Conservation (phyloP, 2,888 invertebrate genomes). For the Heteropelma amictum region DNA sequence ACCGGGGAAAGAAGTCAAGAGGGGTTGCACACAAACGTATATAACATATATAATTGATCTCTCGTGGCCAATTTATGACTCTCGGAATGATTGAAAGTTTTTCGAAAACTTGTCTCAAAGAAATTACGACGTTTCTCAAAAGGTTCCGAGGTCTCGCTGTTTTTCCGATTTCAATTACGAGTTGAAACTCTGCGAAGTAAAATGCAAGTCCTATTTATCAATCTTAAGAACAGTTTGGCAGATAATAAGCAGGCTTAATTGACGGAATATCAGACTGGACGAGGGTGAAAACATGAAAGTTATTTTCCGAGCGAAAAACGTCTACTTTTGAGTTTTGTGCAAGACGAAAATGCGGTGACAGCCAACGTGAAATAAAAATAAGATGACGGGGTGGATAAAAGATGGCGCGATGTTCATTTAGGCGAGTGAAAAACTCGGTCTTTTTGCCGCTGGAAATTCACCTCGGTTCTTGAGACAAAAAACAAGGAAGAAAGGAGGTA, state of each 20-base stretch:
- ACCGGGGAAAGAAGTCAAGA: not conserved
- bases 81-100: conserved; percentile 30
- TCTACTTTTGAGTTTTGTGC: no score
- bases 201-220: not conserved
- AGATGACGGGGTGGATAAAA: no score
- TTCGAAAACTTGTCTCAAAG: not conserved
- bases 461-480: not conserved
- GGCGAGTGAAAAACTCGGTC: no score
- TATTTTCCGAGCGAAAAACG: no score
- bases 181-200: not conserved
- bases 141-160: not conserved
- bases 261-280: no score
- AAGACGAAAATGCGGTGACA: no score
- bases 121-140: conserved; percentile 11
- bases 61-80: conserved; percentile 44
- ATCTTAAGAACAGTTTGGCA: no score
- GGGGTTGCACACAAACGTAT: conserved; percentile 4
- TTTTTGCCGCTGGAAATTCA: no score
- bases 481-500: conserved; percentile 16
- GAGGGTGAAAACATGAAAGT: no score
- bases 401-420: no score
- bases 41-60: conserved; percentile 53
- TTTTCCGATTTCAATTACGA: conserved; percentile 7
- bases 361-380: no score
- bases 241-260: no score